These are phyloP conservation scores for Chlorodrepanis virens DNA, from an alignment of 2,113 vertebrate genomes.

Conservation along the genomic window DNA sequence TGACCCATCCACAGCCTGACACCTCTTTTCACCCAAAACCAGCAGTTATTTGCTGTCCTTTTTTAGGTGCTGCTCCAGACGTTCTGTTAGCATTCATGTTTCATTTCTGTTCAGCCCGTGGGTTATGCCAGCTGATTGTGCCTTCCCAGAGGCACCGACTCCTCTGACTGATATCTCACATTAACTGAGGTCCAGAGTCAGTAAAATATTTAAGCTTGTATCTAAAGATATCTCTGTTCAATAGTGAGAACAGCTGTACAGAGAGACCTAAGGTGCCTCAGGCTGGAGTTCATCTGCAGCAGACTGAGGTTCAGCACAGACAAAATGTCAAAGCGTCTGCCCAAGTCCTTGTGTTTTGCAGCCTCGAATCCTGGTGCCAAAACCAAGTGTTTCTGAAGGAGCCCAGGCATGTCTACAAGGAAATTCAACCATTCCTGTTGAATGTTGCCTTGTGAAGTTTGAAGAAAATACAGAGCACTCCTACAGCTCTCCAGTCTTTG, in stretches of 20 bases:
- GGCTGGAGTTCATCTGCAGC: not conserved
- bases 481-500: not conserved
- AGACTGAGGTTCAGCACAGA: not conserved
- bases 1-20: not conserved
- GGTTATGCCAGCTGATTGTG: not conserved
- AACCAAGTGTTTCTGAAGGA: not conserved
- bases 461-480: not conserved
- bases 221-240: not conserved
- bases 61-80: not conserved
- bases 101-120: not conserved
- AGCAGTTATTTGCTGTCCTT: not conserved
- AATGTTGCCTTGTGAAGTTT: not conserved
- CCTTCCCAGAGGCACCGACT: not conserved
- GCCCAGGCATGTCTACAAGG: accelerated
- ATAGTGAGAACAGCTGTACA: not conserved
- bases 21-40: not conserved
- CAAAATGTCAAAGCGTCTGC: not conserved
- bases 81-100: not conserved
- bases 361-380: not conserved
- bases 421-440: not conserved
- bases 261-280: not conserved
- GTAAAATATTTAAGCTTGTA: not conserved
- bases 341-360: not conserved
- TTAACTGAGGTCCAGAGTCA: not conserved
- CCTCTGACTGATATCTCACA: not conserved